phyloP scores from a whole-genome alignment of 2,888 invertebrate genomes.

The Pseudeuparius sepicola region DNA sequence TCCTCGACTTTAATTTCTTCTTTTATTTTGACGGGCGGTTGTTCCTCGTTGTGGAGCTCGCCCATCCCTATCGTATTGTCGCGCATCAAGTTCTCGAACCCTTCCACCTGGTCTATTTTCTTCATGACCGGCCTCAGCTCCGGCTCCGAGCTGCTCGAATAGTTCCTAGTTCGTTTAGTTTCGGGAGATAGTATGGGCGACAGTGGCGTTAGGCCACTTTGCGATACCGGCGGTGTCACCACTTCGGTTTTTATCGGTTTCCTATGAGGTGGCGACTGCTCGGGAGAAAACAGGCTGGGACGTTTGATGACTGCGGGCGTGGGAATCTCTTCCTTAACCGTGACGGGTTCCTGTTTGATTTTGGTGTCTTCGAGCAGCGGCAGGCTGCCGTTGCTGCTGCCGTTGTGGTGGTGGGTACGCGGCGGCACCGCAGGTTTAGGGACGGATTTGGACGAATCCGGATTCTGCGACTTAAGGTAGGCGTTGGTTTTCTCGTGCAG shows the following conservation, averaged over 20 bases:
- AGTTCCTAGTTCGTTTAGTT: conserved; percentile 34
- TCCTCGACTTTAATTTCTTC: conserved; percentile 8
- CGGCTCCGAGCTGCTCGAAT: conserved; percentile 44
- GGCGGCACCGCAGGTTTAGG: conserved; percentile 26
- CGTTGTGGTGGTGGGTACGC: conserved; percentile 16
- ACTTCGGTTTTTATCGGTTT: conserved; percentile 41
- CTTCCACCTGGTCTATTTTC: conserved; percentile 52
- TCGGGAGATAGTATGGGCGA: conserved; percentile 29
- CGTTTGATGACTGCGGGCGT: conserved; percentile 39
- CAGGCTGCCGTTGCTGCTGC: conserved; percentile 20
- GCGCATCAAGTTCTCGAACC: conserved; percentile 49
- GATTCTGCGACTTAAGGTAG: conserved; percentile 31
- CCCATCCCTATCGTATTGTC: conserved; percentile 41
- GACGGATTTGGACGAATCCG: conserved; percentile 36
- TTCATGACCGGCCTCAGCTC: conserved; percentile 53
- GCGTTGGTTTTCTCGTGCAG: conserved; percentile 31
- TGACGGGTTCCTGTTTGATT: conserved; percentile 21
- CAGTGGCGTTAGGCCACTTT: conserved; percentile 15
- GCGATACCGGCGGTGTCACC: conserved; percentile 34
- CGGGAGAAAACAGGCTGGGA: conserved; percentile 57
- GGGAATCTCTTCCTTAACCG: conserved; percentile 25
- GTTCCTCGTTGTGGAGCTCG: conserved; percentile 27
- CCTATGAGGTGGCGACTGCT: conserved; percentile 38
- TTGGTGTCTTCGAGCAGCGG: conserved; percentile 18
- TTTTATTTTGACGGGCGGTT: not conserved